A percentile compares a stretch with the other conserved stretches of the same genome.
These are phyloP conservation scores for Cryptocephalus moraei DNA, from an alignment of 2,888 invertebrate genomes.

Conservation along the genomic window DNA sequence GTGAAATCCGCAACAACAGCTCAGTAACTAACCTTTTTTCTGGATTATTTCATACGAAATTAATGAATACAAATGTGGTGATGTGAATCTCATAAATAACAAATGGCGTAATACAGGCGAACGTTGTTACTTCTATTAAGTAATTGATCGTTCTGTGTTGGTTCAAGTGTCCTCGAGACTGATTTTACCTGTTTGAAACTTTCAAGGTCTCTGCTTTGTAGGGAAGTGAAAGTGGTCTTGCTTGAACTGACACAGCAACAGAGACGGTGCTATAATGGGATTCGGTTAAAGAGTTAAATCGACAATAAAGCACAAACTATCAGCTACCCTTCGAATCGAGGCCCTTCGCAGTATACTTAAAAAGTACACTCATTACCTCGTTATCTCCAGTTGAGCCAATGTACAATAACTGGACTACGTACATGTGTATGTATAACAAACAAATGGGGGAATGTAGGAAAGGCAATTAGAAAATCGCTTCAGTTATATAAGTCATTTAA, in stretches of 20 bases:
- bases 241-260: slow-evolving; percentile 34
- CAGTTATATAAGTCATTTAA: too few relatives aligned
- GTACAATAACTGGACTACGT: too few relatives aligned
- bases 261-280: slow-evolving; percentile 14
- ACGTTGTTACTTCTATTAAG: slow-evolving; percentile 28
- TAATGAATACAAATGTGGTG: slow-evolving; percentile 16
- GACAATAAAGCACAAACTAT: too few relatives aligned
- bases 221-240: slow-evolving; percentile 43
- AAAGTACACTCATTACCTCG: too few relatives aligned
- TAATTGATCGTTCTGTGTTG: slow-evolving; percentile 37
- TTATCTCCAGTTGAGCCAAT: too few relatives aligned
- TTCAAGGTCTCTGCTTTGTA: slow-evolving; percentile 41
- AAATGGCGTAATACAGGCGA: slow-evolving; percentile 35
- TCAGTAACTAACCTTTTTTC: slow-evolving; percentile 2
- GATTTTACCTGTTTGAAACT: slow-evolving; percentile 41
- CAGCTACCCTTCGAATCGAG: too few relatives aligned
- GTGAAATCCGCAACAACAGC: too few relatives aligned
- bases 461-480: too few relatives aligned
- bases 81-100: slow-evolving; percentile 32
- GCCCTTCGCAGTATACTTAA: too few relatives aligned
- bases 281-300: not conserved
- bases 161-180: slow-evolving; percentile 40
- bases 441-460: too few relatives aligned
- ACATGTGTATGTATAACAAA: too few relatives aligned
- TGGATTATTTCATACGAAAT: slow-evolving; percentile 3